Conservation (phyloP, 2,888 invertebrate species). For the Dryocosmus kuriphilus region DNA sequence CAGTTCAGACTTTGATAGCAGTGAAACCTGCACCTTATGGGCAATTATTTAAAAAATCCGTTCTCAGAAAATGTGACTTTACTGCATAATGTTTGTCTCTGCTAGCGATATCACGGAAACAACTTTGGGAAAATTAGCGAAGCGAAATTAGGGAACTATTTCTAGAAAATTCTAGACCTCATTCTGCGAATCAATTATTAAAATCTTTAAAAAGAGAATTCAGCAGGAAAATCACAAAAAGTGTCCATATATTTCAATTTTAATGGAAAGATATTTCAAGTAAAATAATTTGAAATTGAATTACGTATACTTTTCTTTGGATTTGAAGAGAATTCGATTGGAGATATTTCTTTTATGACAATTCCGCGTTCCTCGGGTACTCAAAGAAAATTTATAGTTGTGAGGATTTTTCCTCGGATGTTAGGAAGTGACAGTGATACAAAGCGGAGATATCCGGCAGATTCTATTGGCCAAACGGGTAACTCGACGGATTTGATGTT, state of each 20-base stretch:
- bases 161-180: not conserved
- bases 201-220: not conserved
- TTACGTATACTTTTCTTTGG: not conserved
- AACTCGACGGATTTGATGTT: constrained; percentile 40
- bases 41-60: not conserved
- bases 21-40: not conserved
- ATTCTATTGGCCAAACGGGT: constrained; percentile 5
- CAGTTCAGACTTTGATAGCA: not conserved
- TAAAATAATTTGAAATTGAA: not conserved
- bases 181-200: not conserved
- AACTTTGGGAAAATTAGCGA: not conserved
- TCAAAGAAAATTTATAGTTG: constrained; percentile 17
- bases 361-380: not conserved
- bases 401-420: constrained; percentile 25
- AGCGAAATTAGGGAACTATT: not conserved
- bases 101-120: not conserved
- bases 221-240: not conserved
- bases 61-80: not conserved
- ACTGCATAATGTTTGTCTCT: not conserved
- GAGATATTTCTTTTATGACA: not conserved
- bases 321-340: not conserved
- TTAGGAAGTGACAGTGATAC: constrained; percentile 30
- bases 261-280: not conserved
- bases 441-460: constrained; percentile 29
- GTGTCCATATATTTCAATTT: not conserved